Evolutionary conservation across 1,140 invertebrate species (phyloP), one percentile per base, ranked within the genome.

Genomic region (Sitobion miscanthi): DNA sequence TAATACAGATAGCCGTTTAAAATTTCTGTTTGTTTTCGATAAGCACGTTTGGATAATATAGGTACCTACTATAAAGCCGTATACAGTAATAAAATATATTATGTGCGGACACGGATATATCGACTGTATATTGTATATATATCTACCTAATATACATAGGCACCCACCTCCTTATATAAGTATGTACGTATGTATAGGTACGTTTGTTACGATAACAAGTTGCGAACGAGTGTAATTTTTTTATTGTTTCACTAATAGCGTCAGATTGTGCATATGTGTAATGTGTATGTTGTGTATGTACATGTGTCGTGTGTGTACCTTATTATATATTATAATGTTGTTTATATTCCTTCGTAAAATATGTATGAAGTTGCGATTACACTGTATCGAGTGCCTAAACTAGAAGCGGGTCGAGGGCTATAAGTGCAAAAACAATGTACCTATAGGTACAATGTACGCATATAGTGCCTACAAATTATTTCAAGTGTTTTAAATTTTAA

Each of bases 21-120:
- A 54, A 89, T 57, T 35, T 57, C 20, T 88, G 47, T 88, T 88
- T 52, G 47, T 88, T 30, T 57, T 25, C n/a, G 88, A 89, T 89
- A 89, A 89, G 88, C 49, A 57, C 52, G 35, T 47, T 38, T 77
- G 62, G 62, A n/a, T 69, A 30, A n/a, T 1, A 30, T 14, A 69
- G 11, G 11, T 69, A n/a, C 8, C 0, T 30, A 62, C 23, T 30
- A 25, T 62, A 62, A 47, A 45, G 7, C 9, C 42, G 85, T 30
- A 17, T 77, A 86, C 25, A 42, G 30, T 83, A 83, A 83, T 83
- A 38, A 83, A 21, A 83, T 83, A 69, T 38, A 38, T 86, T 86
- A 86, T 47, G 38, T 25, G 14, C 45, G 85, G 25, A 47, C 85
- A 86, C 85, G 38, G 38, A 77, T 77, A 77, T 77, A 77, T 17